phyloP scores from a whole-genome alignment of 2,888 invertebrate genomes.

The Beris chalybata region DNA sequence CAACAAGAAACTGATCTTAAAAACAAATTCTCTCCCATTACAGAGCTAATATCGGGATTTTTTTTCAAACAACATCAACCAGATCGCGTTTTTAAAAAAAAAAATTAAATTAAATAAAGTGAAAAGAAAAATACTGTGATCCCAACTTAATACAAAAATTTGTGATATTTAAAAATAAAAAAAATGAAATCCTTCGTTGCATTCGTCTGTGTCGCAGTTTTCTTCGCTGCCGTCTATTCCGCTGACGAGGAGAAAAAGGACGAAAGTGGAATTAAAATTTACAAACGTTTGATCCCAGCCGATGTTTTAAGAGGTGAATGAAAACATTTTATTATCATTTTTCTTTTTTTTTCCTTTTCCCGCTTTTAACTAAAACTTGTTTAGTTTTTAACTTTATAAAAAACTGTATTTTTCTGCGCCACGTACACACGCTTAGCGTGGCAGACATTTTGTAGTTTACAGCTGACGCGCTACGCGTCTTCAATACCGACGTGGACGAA shows the following conservation, averaged over 20 bases:
- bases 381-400: too few species aligned
- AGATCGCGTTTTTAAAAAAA: background rate
- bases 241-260: conserved; percentile 51
- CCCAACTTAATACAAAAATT: background rate
- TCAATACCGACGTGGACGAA: too few species aligned
- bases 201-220: conserved; percentile 47
- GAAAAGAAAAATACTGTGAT: background rate
- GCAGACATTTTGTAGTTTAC: too few species aligned
- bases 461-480: too few species aligned
- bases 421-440: too few species aligned
- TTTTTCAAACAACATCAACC: background rate
- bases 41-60: conserved; percentile 11
- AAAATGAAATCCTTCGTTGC: conserved; percentile 42
- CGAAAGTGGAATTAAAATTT: conserved; percentile 67
- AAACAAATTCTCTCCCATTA: conserved; percentile 1
- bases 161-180: conserved; percentile 9
- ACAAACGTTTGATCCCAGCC: conserved; percentile 82
- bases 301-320: conserved; percentile 83
- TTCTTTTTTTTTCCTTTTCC: too few species aligned
- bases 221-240: conserved; percentile 59
- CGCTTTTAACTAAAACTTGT: too few species aligned
- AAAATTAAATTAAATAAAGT: conserved; percentile 1
- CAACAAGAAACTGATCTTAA: background rate
- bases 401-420: too few species aligned
- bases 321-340: too few species aligned